Evolutionary conservation across 2,797 vertebrate species (phyloP).

Genomic region (Uromys caudimaculatus): DNA sequence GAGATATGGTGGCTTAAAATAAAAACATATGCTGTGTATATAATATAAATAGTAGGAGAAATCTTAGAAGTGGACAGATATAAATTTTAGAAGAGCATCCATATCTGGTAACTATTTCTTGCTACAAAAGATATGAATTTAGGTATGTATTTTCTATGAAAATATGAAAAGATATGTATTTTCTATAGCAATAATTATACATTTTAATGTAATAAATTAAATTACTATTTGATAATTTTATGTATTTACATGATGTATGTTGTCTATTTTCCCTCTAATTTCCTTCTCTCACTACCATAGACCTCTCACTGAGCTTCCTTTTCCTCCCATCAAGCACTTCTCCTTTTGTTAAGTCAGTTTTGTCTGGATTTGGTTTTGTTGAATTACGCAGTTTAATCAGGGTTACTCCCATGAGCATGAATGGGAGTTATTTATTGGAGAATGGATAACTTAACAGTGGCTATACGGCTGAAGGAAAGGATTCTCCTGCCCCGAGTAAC

Average conservation of each 20-base stretch:
- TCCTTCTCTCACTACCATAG: neutral
- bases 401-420: neutral
- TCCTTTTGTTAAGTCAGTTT: neutral
- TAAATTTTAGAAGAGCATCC: slow-evolving; percentile 1
- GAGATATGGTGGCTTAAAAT: neutral
- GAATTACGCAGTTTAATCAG: neutral
- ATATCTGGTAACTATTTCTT: neutral
- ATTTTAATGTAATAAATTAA: neutral
- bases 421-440: neutral
- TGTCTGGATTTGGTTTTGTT: neutral
- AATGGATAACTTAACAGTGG: neutral
- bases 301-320: neutral
- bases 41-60: neutral
- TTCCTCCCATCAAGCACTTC: neutral
- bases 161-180: no score
- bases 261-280: neutral
- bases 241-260: neutral
- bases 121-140: neutral
- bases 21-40: neutral
- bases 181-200: neutral
- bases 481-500: neutral
- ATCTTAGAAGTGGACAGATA: neutral
- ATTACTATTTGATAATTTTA: neutral
- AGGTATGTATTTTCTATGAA: neutral
- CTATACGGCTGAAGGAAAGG: neutral